Base-by-base conservation (phyloP, 1,140 invertebrate species). In the Tetramorium parvispinum region DNA sequence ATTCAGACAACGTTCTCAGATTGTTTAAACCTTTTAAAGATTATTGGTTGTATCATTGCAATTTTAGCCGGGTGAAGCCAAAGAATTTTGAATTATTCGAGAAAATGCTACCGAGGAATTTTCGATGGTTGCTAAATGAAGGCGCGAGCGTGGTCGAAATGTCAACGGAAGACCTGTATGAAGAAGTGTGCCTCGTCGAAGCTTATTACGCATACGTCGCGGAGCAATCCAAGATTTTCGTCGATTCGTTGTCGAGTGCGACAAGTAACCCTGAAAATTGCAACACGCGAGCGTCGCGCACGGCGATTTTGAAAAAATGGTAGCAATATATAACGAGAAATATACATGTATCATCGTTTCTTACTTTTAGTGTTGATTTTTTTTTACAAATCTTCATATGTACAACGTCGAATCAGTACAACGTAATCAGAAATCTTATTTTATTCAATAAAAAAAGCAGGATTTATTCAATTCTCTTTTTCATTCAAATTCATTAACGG, bases 41-140 rank as follows among this genome's bases (percentile, higher is more conserved):
- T 55, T 95, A 94, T 70, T 95, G 94, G 94, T 93, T 94, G 87
- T 93, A 93, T 32, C 91, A 94, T 6, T 92, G 92, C 59, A 89
- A 89, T 32, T 92, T 94, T 55, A 91, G 91, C 76, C 76, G 85
- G 1, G 89, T 93, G 7, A 92, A 91, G n/a, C 40, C 51, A 7
- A 92, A 93, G 27, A 90, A 93, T 81, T 95, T 95, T 37, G 87
- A 94, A 46, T 53, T 94, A 46, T 91, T 96, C 0, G 90, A 95
- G 87, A 92, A 91, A 49, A 87, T 94, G 13, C 93, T 96, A 16
- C 95, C 96, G 2, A 55, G 87, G 18, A 95, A 91, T 89, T 96
- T 96, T 85, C 93, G 93, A 27, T 96, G 96, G 96, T 85, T 96
- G 3, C 85, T 96, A 6, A 95, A 95, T 37, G 95, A 95, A 66